Percentiles rank a stretch among this genome's conserved stretches.
These are phyloP conservation scores for Poliocrania exsul DNA, from an alignment of 2,797 vertebrate genomes.

Conservation along the genomic window DNA sequence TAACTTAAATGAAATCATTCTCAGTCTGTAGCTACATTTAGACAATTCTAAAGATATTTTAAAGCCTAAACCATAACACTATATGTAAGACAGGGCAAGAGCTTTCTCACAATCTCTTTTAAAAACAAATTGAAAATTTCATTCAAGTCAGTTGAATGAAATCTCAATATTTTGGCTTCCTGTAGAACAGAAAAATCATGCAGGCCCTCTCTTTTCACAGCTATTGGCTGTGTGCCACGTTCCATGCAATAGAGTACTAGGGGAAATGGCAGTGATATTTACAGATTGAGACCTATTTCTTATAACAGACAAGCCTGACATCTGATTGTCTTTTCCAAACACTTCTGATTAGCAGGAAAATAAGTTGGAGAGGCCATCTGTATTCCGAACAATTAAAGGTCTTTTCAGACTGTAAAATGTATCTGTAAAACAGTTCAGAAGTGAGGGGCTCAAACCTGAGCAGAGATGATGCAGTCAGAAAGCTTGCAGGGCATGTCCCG, in stretches of 20 bases:
- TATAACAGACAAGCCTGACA: not conserved
- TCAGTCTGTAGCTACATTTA: not conserved
- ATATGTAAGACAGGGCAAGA: not conserved
- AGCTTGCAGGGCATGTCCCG: not conserved
- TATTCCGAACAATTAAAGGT: not conserved
- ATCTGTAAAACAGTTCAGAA: not conserved
- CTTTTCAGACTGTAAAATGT: not conserved
- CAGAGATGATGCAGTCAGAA: not conserved
- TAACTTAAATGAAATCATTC: not conserved
- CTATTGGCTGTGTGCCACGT: not conserved
- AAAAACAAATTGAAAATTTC: not conserved
- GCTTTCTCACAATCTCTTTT: not conserved
- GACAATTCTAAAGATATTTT: not conserved
- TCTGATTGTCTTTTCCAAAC: not conserved
- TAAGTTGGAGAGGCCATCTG: not conserved
- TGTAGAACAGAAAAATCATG: not conserved
- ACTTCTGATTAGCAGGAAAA: not conserved
- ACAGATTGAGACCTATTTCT: not conserved
- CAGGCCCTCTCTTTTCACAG: not conserved
- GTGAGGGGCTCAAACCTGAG: accelerated
- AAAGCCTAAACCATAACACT: not conserved
- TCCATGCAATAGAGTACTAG: not conserved
- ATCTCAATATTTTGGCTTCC: not conserved
- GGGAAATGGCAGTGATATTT: not conserved
- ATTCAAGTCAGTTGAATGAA: not conserved